Evolutionary conservation across 2,797 vertebrate species (phyloP).

Genomic region (Dallia pectoralis): DNA sequence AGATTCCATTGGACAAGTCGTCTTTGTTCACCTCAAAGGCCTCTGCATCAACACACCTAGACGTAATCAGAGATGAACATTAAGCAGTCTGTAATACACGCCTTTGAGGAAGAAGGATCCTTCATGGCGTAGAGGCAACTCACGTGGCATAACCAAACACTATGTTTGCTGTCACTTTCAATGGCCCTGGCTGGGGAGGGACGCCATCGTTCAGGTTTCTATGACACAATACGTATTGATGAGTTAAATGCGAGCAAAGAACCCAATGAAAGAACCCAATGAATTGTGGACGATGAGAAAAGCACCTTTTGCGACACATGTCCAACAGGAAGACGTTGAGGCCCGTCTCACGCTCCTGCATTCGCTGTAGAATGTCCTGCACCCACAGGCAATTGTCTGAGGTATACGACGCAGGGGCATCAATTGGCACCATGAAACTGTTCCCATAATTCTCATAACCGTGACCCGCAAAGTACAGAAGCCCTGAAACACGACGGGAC

Average conservation of each 20-base stretch:
- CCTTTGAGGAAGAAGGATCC: neutral
- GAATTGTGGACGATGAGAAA: neutral
- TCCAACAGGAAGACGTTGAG: slow-evolving; percentile 87
- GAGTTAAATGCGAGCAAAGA: no score
- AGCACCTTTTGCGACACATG: slow-evolving; percentile 88
- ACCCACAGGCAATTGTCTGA: slow-evolving; percentile 84
- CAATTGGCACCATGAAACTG: slow-evolving; percentile 89
- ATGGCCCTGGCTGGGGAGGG: slow-evolving; percentile 74
- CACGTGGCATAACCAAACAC: slow-evolving; percentile 90
- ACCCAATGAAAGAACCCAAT: no score
- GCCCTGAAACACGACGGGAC: slow-evolving; percentile 62
- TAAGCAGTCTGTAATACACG: neutral
- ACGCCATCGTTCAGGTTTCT: slow-evolving; percentile 82
- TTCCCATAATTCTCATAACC: slow-evolving; percentile 89
- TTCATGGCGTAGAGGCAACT: slow-evolving; percentile 45
- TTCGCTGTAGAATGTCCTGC: slow-evolving; percentile 78
- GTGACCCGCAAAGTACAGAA: slow-evolving; percentile 87
- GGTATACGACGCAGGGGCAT: slow-evolving; percentile 78
- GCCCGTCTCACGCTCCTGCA: slow-evolving; percentile 82
- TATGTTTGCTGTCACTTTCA: slow-evolving; percentile 85
- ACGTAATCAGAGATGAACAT: neutral
- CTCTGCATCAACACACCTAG: slow-evolving; percentile 81
- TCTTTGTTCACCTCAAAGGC: slow-evolving; percentile 83
- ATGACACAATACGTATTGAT: slow-evolving; percentile 21
- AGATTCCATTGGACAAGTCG: slow-evolving; percentile 80